phyloP scores from a whole-genome alignment of 2,113 vertebrate genomes.

The Pterophyllum scalare region DNA sequence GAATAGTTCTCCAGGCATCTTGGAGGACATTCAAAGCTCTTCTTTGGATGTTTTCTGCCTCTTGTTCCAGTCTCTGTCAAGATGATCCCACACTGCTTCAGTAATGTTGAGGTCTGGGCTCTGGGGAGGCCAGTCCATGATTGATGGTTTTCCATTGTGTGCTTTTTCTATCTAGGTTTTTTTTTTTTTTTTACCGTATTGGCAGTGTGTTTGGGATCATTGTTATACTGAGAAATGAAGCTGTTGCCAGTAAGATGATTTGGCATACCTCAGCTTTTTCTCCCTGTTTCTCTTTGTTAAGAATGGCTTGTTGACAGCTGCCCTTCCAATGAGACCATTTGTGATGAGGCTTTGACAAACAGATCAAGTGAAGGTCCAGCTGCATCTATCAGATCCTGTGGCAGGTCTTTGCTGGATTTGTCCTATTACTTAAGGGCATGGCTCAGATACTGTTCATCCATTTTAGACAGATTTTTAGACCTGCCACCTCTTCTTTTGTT shows the following conservation, averaged over 20 bases:
- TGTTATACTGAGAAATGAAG: too few relatives aligned
- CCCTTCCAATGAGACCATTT: neutral
- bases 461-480: neutral
- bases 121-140: neutral
- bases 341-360: neutral
- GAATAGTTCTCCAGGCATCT: neutral
- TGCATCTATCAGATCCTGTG: neutral
- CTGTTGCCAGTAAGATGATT: neutral
- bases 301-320: too few relatives aligned
- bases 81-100: neutral
- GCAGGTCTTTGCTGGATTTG: fast-evolving
- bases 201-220: too few relatives aligned
- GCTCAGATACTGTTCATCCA: neutral
- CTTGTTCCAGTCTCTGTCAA: neutral
- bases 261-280: neutral
- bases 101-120: neutral
- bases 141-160: neutral
- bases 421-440: too few relatives aligned
- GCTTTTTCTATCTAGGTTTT: neutral
- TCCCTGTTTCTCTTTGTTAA: too few relatives aligned
- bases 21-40: neutral
- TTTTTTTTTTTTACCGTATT: neutral
- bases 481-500: neutral
- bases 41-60: neutral
- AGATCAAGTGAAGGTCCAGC: neutral